These are phyloP conservation scores for Leptonema lineaticorne DNA, from an alignment of 1,140 invertebrate genomes.

Conservation along the genomic window DNA sequence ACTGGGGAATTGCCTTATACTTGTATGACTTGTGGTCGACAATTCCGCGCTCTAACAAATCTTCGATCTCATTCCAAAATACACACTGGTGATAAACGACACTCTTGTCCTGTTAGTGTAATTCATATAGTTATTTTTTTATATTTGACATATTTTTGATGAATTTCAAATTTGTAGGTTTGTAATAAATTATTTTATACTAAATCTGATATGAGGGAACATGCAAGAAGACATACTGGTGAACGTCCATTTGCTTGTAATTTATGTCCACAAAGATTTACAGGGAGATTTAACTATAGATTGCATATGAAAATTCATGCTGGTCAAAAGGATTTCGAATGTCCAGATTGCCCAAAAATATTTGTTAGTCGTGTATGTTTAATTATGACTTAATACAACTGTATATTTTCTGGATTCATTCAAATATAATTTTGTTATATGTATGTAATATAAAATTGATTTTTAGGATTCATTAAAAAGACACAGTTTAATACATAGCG, in stretches of 20 bases:
- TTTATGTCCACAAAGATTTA: conserved; percentile 79
- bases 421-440: not conserved
- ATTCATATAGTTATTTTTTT: not conserved
- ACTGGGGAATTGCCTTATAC: conserved; percentile 37
- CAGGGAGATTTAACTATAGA: conserved; percentile 42
- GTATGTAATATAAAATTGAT: not conserved
- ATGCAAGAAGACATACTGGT: conserved; percentile 66
- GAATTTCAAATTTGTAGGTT: conserved; percentile 9
- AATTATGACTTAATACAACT: not conserved
- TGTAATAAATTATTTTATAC: conserved; percentile 39
- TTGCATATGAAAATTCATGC: conserved; percentile 39
- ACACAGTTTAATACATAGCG: conserved; percentile 32
- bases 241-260: conserved; percentile 82
- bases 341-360: conserved; percentile 34
- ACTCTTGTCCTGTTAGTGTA: conserved; percentile 28
- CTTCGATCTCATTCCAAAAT: conserved; percentile 31
- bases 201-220: conserved; percentile 37
- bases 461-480: conserved; percentile 35
- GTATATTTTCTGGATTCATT: not conserved
- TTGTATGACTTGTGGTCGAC: conserved; percentile 31
- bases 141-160: not conserved
- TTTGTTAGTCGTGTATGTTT: conserved; percentile 36
- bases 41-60: conserved; percentile 36
- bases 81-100: conserved; percentile 34
- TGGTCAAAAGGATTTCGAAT: conserved; percentile 36